phyloP scores from a whole-genome alignment of 2,797 vertebrate species.

The Neopelma chrysocephalum region DNA sequence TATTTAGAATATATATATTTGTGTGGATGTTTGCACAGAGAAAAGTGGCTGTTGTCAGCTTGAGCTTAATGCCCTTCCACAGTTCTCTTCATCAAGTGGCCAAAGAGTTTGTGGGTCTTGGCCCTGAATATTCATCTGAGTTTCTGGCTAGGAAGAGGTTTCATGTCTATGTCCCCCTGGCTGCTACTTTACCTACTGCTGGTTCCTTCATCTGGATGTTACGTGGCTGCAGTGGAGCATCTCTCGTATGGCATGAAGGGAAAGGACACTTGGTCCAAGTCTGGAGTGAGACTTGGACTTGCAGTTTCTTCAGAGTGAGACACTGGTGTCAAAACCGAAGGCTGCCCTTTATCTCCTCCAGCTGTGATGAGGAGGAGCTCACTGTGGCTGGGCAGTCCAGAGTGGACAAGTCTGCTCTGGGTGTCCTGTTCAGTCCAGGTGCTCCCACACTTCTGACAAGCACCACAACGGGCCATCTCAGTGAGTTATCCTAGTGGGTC shows the following conservation, averaged over 20 bases:
- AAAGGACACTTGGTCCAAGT: not conserved
- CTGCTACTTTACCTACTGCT: not conserved
- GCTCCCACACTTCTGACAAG: fast-evolving
- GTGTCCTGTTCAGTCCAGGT: not conserved
- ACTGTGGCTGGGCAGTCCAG: not conserved
- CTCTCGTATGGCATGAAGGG: fast-evolving
- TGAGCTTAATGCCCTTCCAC: not conserved
- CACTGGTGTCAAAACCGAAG: fast-evolving
- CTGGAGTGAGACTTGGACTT: not conserved
- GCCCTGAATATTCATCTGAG: not conserved
- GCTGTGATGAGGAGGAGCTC: not conserved
- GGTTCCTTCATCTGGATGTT: not conserved
- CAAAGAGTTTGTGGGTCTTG: not conserved
- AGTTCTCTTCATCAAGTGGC: fast-evolving
- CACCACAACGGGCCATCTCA: not conserved
- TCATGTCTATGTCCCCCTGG: not conserved
- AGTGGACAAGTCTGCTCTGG: not conserved
- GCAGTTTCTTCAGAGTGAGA: not conserved
- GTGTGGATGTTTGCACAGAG: not conserved
- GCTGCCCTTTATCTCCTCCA: not conserved
- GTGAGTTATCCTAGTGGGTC: not conserved
- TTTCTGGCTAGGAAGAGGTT: not conserved
- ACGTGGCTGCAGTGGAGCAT: not conserved
- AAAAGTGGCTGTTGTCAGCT: not conserved
- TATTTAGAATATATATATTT: not conserved